A percentile compares a stretch with the other conserved stretches of the same genome.
These are phyloP conservation scores for Parotia lawesii DNA, from an alignment of 2,113 vertebrate species.

Conservation along the genomic window DNA sequence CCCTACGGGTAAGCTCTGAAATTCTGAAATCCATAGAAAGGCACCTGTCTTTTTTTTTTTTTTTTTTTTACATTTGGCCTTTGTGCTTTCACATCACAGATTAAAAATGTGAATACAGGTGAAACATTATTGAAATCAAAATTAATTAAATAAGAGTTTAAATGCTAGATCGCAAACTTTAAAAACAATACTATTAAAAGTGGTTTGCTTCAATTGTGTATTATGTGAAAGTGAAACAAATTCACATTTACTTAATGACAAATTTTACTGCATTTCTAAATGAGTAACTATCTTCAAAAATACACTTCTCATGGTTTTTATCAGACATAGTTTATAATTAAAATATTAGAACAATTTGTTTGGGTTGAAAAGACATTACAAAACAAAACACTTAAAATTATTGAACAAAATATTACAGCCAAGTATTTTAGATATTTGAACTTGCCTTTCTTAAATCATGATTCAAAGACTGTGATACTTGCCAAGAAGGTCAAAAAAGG, in stretches of 20 bases:
- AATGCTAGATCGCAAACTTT: constrained; percentile 9
- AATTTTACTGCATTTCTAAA: constrained; percentile 63
- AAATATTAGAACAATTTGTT: constrained; percentile 50
- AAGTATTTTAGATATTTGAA: constrained; percentile 66
- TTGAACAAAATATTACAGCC: constrained; percentile 48
- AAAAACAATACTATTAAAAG: constrained; percentile 38
- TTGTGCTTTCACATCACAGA: constrained; percentile 51
- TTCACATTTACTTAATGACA: constrained; percentile 37
- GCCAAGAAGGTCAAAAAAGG: constrained; percentile 6
- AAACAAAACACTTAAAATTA: constrained; percentile 63
- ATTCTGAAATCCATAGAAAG: constrained; percentile 35
- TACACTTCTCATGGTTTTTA: constrained; percentile 58
- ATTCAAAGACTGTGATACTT: constrained; percentile 59
- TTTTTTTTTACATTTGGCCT: not conserved
- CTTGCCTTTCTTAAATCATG: constrained; percentile 49
- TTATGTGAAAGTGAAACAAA: constrained; percentile 43
- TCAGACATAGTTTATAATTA: constrained; percentile 51
- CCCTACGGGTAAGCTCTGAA: not conserved
- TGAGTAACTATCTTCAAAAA: constrained; percentile 63
- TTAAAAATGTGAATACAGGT: constrained; percentile 57
- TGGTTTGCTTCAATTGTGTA: constrained; percentile 1
- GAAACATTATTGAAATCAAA: constrained; percentile 46
- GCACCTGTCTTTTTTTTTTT: not conserved
- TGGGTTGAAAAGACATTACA: constrained; percentile 63
- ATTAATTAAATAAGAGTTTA: constrained; percentile 44